Evolutionary conservation across 2,113 vertebrate genomes (phyloP).

Genomic region (Psephotus haematonotus): DNA sequence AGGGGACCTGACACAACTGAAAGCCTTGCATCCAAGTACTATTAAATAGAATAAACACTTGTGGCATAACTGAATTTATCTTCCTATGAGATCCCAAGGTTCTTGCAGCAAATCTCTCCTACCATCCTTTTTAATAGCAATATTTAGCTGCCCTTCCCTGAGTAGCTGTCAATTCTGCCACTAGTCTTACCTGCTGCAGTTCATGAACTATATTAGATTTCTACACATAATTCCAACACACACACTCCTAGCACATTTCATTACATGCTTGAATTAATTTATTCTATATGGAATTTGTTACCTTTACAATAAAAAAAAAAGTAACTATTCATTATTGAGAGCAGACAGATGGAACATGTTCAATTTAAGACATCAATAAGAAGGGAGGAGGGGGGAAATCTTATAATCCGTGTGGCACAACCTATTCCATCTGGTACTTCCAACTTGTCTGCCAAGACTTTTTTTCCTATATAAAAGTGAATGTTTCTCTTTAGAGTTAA

Average conservation of each 20-base stretch:
- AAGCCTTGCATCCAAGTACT: background rate
- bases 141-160: constrained; percentile 6
- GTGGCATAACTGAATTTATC: background rate
- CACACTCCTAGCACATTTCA: constrained; percentile 66
- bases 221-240: constrained; percentile 49
- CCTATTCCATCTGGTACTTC: constrained; percentile 79
- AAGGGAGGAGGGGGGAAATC: constrained; percentile 50
- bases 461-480: constrained; percentile 80
- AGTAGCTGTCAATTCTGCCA: constrained; percentile 28
- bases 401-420: constrained; percentile 76
- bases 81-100: background rate
- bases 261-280: constrained; percentile 83
- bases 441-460: constrained; percentile 78
- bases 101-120: background rate
- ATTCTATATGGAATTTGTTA: constrained; percentile 80
- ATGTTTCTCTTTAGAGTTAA: constrained; percentile 73
- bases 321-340: constrained; percentile 78
- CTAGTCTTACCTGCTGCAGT: constrained; percentile 47
- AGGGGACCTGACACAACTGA: background rate
- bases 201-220: constrained; percentile 52
- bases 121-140: background rate
- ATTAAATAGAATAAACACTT: background rate
- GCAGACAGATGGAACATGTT: constrained; percentile 82
- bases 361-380: constrained; percentile 81
- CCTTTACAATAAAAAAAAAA: constrained; percentile 77